These are phyloP conservation scores for Barnardius zonarius DNA, from an alignment of 2,113 vertebrate species.

Conservation along the genomic window DNA sequence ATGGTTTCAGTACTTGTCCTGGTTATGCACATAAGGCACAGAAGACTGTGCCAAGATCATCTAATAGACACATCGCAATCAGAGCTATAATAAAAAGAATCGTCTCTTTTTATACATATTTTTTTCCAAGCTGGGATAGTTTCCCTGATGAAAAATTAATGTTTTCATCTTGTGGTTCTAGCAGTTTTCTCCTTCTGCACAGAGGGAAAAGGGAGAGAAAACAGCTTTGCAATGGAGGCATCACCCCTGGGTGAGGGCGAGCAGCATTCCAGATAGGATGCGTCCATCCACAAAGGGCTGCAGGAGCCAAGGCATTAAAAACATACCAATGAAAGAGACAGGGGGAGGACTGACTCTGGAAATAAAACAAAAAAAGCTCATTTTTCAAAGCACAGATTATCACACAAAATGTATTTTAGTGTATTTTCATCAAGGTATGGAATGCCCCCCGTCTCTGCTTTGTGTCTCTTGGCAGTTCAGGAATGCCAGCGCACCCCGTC, in stretches of 20 bases:
- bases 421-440: neutral
- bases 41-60: constrained; percentile 13
- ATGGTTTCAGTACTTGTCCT: neutral
- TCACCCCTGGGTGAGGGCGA: neutral
- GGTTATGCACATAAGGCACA: constrained; percentile 12
- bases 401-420: neutral
- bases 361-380: neutral
- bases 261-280: neutral
- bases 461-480: constrained; percentile 29
- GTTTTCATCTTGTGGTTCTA: neutral
- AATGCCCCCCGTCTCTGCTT: neutral
- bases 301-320: neutral
- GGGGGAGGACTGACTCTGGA: neutral
- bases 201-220: neutral
- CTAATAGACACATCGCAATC: neutral
- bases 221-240: neutral
- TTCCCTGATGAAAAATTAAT: neutral
- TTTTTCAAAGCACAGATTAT: neutral
- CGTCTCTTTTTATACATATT: neutral
- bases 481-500: constrained; percentile 34
- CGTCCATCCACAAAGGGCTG: neutral
- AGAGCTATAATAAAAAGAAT: neutral
- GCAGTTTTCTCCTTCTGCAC: neutral
- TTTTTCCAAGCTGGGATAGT: neutral
- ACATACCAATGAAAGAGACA: neutral